Base-by-base conservation (phyloP, 2,888 invertebrate species). In the Zygaena filipendulae region DNA sequence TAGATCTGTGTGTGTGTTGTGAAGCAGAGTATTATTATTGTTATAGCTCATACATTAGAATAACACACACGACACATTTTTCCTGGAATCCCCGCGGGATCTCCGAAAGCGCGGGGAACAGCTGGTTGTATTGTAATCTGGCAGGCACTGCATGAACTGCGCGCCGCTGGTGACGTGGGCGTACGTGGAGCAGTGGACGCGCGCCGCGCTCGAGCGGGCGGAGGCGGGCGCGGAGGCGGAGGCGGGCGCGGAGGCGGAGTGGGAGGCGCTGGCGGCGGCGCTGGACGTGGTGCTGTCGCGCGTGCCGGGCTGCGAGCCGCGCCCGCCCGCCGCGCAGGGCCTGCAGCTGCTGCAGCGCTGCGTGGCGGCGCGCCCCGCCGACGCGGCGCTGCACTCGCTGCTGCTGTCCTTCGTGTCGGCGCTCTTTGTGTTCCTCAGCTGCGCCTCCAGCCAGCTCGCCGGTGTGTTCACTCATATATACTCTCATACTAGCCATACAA, bases 371-470 rank as follows among this genome's bases (percentile, higher is more conserved):
- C 82, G 88, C 32, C 91, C 92, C 0, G 83, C 81, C 30, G 91
- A 95, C 68, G 91, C 95, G 2, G 77, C 92, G 37, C 84, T 95
- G 27, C 74, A 92, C 12, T 95, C 95, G 1, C 85, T 90, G 26
- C 67, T 94, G 30, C 74, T 97, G n/a, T 95, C 95, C 0, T 92
- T 94, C 67, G 89, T 96, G 41, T 96, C 95, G 2, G 92, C 95
- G 0, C 82, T 96, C 2, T 95, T 95, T 60, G 91, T 94, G 13
- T 95, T 95, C 72, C 83, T 96, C 11, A 91, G 91, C 51, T 91
- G 92, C 84, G 90, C 92, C 0, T 90, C 91, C 20, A 90, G 90
- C 45, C 90, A 91, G 49, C 84, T 90, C 37, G 87, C 87, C 1
- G 77, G 77, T 75, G 42, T 45, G 48, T 41, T n/a, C n/a, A n/a